phyloP scores from a whole-genome alignment of 2,888 invertebrate genomes.

The Epirrita christyi region DNA sequence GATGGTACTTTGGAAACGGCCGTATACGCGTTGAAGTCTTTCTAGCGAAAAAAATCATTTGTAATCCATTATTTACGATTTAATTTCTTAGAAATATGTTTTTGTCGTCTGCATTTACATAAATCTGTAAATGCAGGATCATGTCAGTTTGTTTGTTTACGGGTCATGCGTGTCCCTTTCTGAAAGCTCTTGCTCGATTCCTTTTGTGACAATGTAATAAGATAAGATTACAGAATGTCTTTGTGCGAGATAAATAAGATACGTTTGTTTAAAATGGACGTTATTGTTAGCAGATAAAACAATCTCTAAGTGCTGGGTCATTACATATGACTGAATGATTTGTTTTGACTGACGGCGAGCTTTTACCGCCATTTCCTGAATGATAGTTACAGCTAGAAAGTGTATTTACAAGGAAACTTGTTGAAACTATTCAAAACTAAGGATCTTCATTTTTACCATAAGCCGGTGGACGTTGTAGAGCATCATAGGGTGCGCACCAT shows the following conservation, averaged over 20 bases:
- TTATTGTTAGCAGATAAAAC: constrained; percentile 7
- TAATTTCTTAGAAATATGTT: too few relatives aligned
- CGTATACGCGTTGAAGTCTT: too few relatives aligned
- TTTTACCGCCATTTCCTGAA: too few relatives aligned
- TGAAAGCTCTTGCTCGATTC: constrained; percentile 9
- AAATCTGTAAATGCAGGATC: too few relatives aligned
- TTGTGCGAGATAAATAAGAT: constrained; percentile 28
- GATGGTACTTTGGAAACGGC: too few relatives aligned
- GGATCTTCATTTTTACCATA: constrained; percentile 85
- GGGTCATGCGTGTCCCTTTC: background rate
- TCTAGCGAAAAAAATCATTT: too few relatives aligned
- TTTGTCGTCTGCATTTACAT: too few relatives aligned
- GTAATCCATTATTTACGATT: too few relatives aligned
- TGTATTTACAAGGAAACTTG: background rate
- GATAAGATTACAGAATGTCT: constrained; percentile 27
- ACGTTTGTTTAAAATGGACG: constrained; percentile 18
- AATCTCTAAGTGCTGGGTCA: background rate
- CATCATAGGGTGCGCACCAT: constrained; percentile 91
- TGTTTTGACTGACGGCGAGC: background rate
- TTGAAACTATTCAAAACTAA: background rate
- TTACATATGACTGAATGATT: too few relatives aligned
- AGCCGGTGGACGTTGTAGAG: constrained; percentile 92
- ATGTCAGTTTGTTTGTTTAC: too few relatives aligned
- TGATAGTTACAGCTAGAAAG: background rate
- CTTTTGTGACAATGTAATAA: constrained; percentile 22